These are phyloP conservation scores for Prietella phreatophila DNA, from an alignment of 2,113 vertebrate genomes.

Conservation along the genomic window DNA sequence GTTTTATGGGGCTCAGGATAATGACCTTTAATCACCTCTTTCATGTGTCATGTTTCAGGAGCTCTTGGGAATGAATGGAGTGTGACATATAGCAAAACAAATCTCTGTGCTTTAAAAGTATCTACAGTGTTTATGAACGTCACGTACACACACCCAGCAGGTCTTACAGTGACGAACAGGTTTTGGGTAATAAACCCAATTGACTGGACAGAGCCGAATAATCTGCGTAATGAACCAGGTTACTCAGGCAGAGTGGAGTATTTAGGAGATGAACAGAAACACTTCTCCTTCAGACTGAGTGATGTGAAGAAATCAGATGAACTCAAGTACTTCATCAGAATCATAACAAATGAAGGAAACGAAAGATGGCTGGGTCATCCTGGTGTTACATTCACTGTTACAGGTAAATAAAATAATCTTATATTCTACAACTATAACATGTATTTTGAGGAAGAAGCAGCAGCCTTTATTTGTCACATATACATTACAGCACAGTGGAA, in stretches of 20 bases:
- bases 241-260: constrained; percentile 25
- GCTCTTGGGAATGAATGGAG: not conserved
- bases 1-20: constrained; percentile 1
- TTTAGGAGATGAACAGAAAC: not conserved
- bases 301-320: constrained; percentile 21
- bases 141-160: not conserved
- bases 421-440: no score
- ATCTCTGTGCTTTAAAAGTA: constrained; percentile 26
- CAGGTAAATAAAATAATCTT: constrained; percentile 1
- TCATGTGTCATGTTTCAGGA: constrained; percentile 32
- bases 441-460: no score
- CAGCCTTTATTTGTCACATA: no score
- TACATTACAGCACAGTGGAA: no score
- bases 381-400: constrained; percentile 5
- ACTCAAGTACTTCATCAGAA: not conserved
- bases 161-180: not conserved
- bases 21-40: constrained; percentile 13
- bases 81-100: not conserved
- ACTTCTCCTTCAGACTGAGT: constrained; percentile 36
- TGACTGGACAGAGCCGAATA: not conserved
- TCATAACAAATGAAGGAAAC: not conserved
- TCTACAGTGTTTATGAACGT: constrained; percentile 27
- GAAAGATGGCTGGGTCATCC: not conserved
- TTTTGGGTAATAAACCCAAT: constrained; percentile 14
- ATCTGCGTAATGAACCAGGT: not conserved